A percentile compares a stretch with the other conserved stretches of the same genome.
phyloP scores from a whole-genome alignment of 2,797 vertebrate species.

The Myotis planiceps region DNA sequence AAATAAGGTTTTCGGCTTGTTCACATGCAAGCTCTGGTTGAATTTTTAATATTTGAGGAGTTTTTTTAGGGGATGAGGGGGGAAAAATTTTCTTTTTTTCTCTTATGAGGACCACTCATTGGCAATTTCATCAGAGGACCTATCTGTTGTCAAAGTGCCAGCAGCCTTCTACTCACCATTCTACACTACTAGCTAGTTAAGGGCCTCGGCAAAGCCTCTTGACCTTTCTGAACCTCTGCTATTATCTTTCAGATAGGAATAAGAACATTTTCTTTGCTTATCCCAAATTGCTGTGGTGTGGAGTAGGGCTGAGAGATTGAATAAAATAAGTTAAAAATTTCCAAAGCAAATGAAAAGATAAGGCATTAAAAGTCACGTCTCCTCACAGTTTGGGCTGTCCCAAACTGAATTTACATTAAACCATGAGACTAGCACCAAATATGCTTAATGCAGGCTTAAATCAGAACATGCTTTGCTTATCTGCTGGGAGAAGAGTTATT shows the following conservation, averaged over 20 bases:
- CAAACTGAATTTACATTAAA: background rate
- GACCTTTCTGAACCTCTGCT: background rate
- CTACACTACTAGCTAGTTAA: background rate
- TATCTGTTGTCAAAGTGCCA: background rate
- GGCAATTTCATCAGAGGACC: background rate
- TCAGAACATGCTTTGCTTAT: background rate
- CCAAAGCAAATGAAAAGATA: conserved; percentile 34
- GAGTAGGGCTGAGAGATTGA: background rate
- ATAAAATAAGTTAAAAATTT: background rate
- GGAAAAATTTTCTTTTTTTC: background rate
- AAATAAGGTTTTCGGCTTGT: conserved; percentile 41
- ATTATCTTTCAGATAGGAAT: background rate
- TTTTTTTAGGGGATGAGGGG: rapidly evolving
- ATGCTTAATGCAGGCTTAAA: background rate
- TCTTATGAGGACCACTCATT: background rate
- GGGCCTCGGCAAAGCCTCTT: background rate
- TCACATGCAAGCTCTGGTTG: background rate
- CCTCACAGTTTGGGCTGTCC: background rate
- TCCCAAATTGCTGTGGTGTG: background rate
- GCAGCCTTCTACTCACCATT: background rate
- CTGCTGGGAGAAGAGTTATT: background rate
- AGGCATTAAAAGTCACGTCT: background rate
- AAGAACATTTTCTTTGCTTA: background rate
- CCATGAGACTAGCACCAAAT: background rate
- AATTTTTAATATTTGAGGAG: background rate